Evolutionary conservation across 1,140 invertebrate genomes (phyloP), one percentile per base, ranked within the genome.

Genomic region (Melitaea cinxia): DNA sequence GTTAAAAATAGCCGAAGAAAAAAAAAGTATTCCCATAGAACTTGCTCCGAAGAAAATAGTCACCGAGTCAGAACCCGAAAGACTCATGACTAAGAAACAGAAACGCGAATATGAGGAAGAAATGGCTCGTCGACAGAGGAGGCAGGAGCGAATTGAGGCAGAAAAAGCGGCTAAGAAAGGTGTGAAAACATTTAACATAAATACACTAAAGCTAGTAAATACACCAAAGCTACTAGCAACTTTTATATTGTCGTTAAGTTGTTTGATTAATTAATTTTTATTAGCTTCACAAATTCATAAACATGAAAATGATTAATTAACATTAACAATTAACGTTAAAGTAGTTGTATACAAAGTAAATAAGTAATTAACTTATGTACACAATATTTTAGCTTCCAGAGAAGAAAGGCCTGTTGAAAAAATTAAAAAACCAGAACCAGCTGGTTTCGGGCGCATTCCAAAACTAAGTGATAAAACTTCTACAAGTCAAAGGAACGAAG

Each of bases 1-100:
- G 15, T 76, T 97, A 0, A 95, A 96, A 83, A 83, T 98, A 12
- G 96, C 96, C 5, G 95, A 95, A 69, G 93, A 96, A 79, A 97
- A 97, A 80, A 96, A 97, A 70, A 92, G 93, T 83, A 95, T 97
- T 83, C 96, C 96, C 0, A 87, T 97, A 28, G 84, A 84, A 53
- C 80, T 94, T 10, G 81, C 92, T 33, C 93, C 94, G 74, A 91
- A 93, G 45, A 94, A 94, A 68, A 94, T 94, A 80, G 65, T 84
- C 0, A n/a, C 67, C 17, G 91, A 92, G 71, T 85, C 93, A 45
- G 95, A 95, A 65, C 86, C 93, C 0, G 95, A 95, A 70, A 91
- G 95, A 52, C 83, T 94, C 5, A 94, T 97, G 92, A 97, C 96
- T 0, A 95, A 96, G 64, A 96, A 94, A 70, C 95, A 97, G 74